phyloP scores from a whole-genome alignment of 2,888 invertebrate genomes.

The Xanthorhoe designata region DNA sequence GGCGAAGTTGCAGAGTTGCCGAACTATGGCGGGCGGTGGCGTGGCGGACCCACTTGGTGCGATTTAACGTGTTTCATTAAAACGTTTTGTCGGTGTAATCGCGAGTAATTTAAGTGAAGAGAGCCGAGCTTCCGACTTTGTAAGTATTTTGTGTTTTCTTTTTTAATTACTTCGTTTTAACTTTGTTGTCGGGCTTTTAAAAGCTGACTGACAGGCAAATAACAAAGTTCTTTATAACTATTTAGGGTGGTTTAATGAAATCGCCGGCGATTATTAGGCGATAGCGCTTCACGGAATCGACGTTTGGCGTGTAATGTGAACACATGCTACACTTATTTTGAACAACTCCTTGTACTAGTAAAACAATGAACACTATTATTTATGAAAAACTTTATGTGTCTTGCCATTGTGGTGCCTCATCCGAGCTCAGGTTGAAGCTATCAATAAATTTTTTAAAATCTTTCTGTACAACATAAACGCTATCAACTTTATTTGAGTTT shows the following conservation, averaged over 20 bases:
- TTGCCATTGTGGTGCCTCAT: too few species aligned
- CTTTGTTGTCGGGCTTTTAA: slow-evolving; percentile 83
- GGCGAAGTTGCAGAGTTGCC: slow-evolving; percentile 78
- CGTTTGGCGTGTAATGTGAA: slow-evolving; percentile 51
- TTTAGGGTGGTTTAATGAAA: slow-evolving; percentile 80
- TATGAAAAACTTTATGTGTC: too few species aligned
- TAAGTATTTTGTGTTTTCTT: slow-evolving; percentile 86
- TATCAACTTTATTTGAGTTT: too few species aligned
- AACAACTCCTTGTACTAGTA: slow-evolving; percentile 1
- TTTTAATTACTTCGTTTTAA: slow-evolving; percentile 86
- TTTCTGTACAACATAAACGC: too few species aligned
- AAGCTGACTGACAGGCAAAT: slow-evolving; percentile 85
- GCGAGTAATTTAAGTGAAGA: slow-evolving; percentile 85
- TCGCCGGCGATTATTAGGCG: slow-evolving; percentile 69
- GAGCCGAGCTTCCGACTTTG: slow-evolving; percentile 84
- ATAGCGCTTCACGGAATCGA: slow-evolving; percentile 64
- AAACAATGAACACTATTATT: too few species aligned
- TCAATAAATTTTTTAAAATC: too few species aligned
- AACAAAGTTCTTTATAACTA: slow-evolving; percentile 83
- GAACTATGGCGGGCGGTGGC: slow-evolving; percentile 69
- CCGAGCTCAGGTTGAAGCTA: too few species aligned
- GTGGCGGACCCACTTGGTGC: slow-evolving; percentile 75
- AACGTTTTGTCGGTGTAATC: slow-evolving; percentile 85
- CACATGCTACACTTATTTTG: slow-evolving; percentile 32
- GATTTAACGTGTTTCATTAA: slow-evolving; percentile 85